phyloP scores from a whole-genome alignment of 2,797 vertebrate species.

The Jordanella pulchra region DNA sequence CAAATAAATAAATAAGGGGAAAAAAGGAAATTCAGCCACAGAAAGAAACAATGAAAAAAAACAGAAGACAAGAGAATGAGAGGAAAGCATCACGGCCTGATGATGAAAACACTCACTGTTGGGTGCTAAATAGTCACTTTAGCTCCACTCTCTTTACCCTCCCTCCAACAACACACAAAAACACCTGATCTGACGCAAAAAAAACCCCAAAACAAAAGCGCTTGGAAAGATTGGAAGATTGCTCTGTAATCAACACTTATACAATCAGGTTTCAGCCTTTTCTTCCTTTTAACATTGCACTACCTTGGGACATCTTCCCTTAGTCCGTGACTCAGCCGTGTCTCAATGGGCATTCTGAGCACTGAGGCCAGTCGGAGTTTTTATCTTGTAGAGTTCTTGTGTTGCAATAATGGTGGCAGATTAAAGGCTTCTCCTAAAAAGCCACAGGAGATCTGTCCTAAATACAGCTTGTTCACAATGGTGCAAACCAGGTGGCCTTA shows the following conservation, averaged over 20 bases:
- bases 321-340: conserved; percentile 65
- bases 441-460: conserved; percentile 73
- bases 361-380: conserved; percentile 59
- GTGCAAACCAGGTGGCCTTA: conserved; percentile 38
- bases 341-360: conserved; percentile 67
- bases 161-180: conserved; percentile 57
- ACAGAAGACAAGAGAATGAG: not conserved
- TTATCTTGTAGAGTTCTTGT: conserved; percentile 71
- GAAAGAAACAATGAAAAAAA: conserved; percentile 18
- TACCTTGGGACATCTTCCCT: conserved; percentile 74
- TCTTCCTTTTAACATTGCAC: conserved; percentile 69
- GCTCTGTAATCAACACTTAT: conserved; percentile 78
- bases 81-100: conserved; percentile 42
- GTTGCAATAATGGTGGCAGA: conserved; percentile 67
- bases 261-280: conserved; percentile 73
- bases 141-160: conserved; percentile 37
- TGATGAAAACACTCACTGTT: conserved; percentile 72
- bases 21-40: conserved; percentile 6
- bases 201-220: conserved; percentile 58
- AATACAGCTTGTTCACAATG: conserved; percentile 60
- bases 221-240: conserved; percentile 82
- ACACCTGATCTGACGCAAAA: conserved; percentile 65
- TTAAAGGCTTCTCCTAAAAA: conserved; percentile 63
- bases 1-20: too few relatives aligned
- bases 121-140: conserved; percentile 64